Conservation (phyloP, 2,113 vertebrate genomes). For the Mirounga angustirostris region DNA sequence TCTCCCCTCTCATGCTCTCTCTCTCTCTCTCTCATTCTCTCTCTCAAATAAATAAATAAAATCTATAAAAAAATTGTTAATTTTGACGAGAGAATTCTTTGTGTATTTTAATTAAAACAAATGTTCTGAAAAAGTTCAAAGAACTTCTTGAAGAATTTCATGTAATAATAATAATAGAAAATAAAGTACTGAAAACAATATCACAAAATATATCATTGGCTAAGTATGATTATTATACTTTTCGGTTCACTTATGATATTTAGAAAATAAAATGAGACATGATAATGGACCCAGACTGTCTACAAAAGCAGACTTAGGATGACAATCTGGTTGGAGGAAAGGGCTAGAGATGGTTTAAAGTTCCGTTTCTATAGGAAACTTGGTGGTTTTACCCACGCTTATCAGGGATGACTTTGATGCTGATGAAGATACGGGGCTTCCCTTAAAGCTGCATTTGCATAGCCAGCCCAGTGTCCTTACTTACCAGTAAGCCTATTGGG, state of each 20-base stretch:
- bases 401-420: neutral
- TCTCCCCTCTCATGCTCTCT: too few species aligned
- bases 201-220: neutral
- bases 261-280: conserved; percentile 19
- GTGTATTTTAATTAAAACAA: conserved; percentile 53
- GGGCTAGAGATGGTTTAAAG: neutral
- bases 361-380: neutral
- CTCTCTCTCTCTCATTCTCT: too few species aligned
- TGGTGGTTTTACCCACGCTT: neutral
- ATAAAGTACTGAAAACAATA: neutral
- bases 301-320: neutral
- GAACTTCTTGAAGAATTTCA: neutral
- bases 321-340: neutral
- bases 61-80: neutral
- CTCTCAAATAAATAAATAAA: too few species aligned
- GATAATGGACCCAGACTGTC: neutral
- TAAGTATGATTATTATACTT: neutral
- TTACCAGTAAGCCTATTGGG: neutral
- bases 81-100: conserved; percentile 23
- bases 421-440: neutral
- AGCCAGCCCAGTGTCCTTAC: neutral
- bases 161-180: conserved; percentile 36
- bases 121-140: conserved; percentile 25
- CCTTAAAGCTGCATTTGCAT: neutral
- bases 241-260: neutral